Conservation (phyloP, 2,113 vertebrate species). For the Phoenicopterus ruber region DNA sequence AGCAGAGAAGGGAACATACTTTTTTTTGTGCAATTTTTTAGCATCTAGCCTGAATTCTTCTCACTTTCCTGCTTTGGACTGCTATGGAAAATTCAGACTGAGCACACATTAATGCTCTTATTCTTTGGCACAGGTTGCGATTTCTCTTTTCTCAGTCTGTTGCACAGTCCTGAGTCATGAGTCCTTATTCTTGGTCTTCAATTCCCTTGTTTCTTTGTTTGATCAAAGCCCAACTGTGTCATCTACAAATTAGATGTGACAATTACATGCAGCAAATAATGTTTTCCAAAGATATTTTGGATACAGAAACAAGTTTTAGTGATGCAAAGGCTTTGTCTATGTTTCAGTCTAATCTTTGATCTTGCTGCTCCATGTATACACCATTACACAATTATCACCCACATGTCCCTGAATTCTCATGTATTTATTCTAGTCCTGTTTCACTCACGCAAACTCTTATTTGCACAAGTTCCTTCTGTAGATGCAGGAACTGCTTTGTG, state of each 20-base stretch:
- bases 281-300: conserved; percentile 1
- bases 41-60: not conserved
- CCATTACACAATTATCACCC: not conserved
- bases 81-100: not conserved
- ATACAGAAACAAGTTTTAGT: not conserved
- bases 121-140: not conserved
- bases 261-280: not conserved
- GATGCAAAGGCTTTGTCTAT: not conserved
- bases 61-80: not conserved
- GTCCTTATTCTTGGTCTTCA: not conserved
- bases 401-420: not conserved
- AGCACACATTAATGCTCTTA: not conserved
- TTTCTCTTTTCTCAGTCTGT: not conserved
- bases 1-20: not conserved
- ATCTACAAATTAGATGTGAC: not conserved
- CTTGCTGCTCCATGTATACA: not conserved
- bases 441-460: not conserved
- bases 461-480: not conserved
- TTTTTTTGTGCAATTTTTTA: not conserved
- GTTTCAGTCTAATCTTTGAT: conserved; percentile 12
- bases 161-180: not conserved
- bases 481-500: not conserved
- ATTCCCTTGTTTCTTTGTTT: not conserved
- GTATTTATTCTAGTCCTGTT: not conserved
- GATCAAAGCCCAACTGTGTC: conserved; percentile 15